Evolutionary conservation across 1,140 invertebrate species (phyloP).

Genomic region (Drosophila chauvacae): DNA sequence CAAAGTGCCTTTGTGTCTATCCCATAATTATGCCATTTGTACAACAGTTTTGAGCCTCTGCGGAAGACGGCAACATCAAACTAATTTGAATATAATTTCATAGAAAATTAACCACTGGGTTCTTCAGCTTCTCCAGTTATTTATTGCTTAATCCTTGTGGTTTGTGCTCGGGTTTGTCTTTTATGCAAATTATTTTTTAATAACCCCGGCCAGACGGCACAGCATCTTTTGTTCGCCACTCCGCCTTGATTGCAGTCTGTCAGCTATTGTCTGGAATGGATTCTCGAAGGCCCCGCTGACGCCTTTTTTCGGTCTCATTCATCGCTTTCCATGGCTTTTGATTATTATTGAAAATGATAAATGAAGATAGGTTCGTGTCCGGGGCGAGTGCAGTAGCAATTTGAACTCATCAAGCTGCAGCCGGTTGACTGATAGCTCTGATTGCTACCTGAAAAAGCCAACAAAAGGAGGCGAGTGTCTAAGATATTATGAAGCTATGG

Average conservation of each 20-base stretch:
- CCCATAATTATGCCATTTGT: constrained; percentile 74
- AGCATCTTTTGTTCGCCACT: constrained; percentile 27
- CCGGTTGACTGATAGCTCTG: constrained; percentile 54
- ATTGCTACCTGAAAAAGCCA: constrained; percentile 63
- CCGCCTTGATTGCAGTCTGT: constrained; percentile 64
- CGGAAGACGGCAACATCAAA: constrained; percentile 63
- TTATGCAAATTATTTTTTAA: constrained; percentile 83
- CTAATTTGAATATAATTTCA: constrained; percentile 84
- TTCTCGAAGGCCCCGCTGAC: constrained; percentile 23
- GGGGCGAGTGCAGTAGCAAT: constrained; percentile 71
- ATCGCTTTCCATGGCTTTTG: constrained; percentile 71
- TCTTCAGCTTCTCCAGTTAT: constrained; percentile 45
- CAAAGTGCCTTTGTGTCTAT: constrained; percentile 57
- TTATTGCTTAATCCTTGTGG: constrained; percentile 80
- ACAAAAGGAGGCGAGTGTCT: constrained; percentile 4
- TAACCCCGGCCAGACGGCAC: constrained; percentile 47
- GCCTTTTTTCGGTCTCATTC: constrained; percentile 56
- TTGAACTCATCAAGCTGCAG: constrained; percentile 65
- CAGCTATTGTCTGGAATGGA: constrained; percentile 49
- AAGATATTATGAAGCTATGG: background rate
- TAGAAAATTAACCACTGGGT: constrained; percentile 56
- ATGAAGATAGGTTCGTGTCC: constrained; percentile 68
- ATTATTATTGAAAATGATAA: constrained; percentile 83
- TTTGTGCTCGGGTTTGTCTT: constrained; percentile 38
- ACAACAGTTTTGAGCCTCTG: constrained; percentile 39